Conservation (phyloP, 1,140 invertebrate genomes). For the Drosophila tani region DNA sequence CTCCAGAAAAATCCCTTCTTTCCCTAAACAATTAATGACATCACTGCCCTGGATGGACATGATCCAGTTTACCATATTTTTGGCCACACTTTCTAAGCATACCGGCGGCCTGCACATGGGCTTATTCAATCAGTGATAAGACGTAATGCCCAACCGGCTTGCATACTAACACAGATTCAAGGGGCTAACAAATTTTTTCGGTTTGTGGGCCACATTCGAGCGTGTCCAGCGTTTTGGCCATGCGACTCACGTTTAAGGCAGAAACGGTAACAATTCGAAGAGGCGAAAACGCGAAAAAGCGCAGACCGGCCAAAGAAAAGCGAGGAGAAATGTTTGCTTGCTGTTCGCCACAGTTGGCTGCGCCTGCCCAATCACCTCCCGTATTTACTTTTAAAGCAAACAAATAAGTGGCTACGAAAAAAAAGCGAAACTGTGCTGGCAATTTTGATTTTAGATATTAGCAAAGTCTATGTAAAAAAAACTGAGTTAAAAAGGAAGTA, state of each 20-base stretch:
- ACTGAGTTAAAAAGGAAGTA: neutral
- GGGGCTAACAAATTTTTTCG: constrained; percentile 62
- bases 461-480: neutral
- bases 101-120: constrained; percentile 10
- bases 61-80: constrained; percentile 12
- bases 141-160: constrained; percentile 71
- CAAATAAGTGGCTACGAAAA: constrained; percentile 20
- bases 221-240: constrained; percentile 70
- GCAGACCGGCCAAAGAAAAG: constrained; percentile 31
- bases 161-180: constrained; percentile 65
- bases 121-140: constrained; percentile 79
- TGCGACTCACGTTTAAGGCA: constrained; percentile 72
- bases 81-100: constrained; percentile 69
- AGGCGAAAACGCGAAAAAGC: constrained; percentile 13
- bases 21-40: neutral
- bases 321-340: constrained; percentile 66
- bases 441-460: neutral
- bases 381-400: constrained; percentile 68
- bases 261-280: constrained; percentile 38
- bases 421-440: constrained; percentile 1
- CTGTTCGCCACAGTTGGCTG: constrained; percentile 66
- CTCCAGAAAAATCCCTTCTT: neutral
- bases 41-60: neutral
- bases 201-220: constrained; percentile 70
- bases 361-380: constrained; percentile 54